phyloP scores from a whole-genome alignment of 2,888 invertebrate species.

The Heliconius cydno region DNA sequence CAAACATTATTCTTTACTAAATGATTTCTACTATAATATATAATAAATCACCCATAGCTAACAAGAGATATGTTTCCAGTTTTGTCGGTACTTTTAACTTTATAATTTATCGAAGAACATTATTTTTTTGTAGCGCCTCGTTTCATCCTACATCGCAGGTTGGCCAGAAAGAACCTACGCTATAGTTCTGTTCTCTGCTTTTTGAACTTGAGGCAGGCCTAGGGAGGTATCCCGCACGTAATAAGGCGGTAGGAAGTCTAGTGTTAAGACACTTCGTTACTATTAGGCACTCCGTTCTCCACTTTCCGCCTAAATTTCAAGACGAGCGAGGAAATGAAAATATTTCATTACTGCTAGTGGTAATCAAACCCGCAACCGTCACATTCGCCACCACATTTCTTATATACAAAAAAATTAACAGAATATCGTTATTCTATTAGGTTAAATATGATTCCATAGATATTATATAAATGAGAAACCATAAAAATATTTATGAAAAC shows the following conservation, averaged over 20 bases:
- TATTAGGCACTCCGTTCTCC: not conserved
- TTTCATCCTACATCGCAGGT: too few species aligned
- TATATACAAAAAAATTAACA: not conserved
- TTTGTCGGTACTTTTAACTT: too few species aligned
- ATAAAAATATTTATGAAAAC: slow-evolving; percentile 16
- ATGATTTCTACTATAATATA: not conserved
- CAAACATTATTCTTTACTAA: not conserved
- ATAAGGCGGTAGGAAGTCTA: not conserved
- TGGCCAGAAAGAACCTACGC: too few species aligned
- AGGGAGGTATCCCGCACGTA: not conserved
- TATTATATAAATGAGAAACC: not conserved
- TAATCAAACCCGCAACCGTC: not conserved
- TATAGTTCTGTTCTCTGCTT: too few species aligned
- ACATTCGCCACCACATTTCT: too few species aligned
- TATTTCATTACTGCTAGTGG: not conserved
- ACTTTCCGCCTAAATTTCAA: not conserved
- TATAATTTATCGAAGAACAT: too few species aligned
- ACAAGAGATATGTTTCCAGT: not conserved
- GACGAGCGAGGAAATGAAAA: not conserved
- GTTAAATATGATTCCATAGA: not conserved
- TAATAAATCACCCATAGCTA: slow-evolving; percentile 1
- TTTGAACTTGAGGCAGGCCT: not conserved
- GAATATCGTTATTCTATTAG: not conserved
- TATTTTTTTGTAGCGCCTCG: too few species aligned
- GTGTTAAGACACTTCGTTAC: not conserved